Percentiles rank a stretch among this genome's conserved stretches.
Conservation (phyloP, 2,797 vertebrate genomes). For the Amniataba percoides region DNA sequence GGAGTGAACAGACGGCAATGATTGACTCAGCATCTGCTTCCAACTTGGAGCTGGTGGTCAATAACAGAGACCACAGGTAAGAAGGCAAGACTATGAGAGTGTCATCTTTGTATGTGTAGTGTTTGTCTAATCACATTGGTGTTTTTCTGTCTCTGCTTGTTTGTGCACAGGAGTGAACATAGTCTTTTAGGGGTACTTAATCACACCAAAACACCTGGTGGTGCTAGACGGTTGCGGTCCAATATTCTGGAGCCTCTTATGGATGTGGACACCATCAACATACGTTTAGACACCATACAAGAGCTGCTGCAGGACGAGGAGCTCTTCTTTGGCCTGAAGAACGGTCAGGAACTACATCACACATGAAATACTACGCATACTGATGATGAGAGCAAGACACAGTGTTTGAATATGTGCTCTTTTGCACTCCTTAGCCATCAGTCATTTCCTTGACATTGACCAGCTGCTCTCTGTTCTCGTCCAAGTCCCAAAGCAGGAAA, state of each 20-base stretch:
- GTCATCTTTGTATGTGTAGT: background rate
- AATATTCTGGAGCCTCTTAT: slow-evolving; percentile 95
- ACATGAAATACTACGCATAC: background rate
- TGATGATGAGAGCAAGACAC: slow-evolving; percentile 4
- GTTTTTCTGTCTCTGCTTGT: slow-evolving; percentile 38
- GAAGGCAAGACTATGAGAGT: slow-evolving; percentile 1
- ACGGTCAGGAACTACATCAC: slow-evolving; percentile 81
- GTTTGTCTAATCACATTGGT: background rate
- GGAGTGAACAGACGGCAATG: slow-evolving; percentile 97
- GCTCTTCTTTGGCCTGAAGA: slow-evolving; percentile 94
- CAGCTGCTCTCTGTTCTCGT: slow-evolving; percentile 95
- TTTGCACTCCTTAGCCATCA: slow-evolving; percentile 86
- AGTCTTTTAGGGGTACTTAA: slow-evolving; percentile 95
- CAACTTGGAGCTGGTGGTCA: slow-evolving; percentile 95
- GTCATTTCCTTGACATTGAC: slow-evolving; percentile 96
- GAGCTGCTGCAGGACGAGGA: slow-evolving; percentile 94
- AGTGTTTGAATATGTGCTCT: slow-evolving; percentile 23
- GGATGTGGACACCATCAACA: slow-evolving; percentile 93
- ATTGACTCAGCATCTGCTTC: slow-evolving; percentile 94
- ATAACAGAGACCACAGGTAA: slow-evolving; percentile 94
- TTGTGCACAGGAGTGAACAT: slow-evolving; percentile 88
- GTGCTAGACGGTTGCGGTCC: slow-evolving; percentile 92
- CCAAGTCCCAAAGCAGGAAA: slow-evolving; percentile 97
- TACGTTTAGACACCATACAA: slow-evolving; percentile 92
- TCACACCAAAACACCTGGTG: slow-evolving; percentile 95